These are phyloP conservation scores for Pedetes capensis DNA, from an alignment of 2,113 vertebrate species.

Conservation along the genomic window DNA sequence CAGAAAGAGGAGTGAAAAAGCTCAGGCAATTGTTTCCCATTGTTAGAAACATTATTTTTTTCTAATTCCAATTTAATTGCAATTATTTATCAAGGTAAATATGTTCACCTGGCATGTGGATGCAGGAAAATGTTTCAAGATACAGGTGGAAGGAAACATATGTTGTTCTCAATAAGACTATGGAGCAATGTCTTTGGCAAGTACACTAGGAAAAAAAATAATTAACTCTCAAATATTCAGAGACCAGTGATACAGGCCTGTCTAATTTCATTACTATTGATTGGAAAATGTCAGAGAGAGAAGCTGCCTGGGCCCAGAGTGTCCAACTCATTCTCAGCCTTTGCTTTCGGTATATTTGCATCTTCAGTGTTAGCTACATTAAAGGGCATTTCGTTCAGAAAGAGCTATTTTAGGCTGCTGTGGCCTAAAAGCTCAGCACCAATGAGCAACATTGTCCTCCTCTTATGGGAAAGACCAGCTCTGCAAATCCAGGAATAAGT, in stretches of 20 bases:
- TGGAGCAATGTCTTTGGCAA: constrained; percentile 2
- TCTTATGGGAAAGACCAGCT: background rate
- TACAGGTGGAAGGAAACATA: background rate
- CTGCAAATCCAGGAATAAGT: constrained; percentile 31
- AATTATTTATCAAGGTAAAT: constrained; percentile 43
- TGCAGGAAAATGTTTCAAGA: constrained; percentile 6
- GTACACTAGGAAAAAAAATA: background rate
- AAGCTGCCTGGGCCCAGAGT: background rate
- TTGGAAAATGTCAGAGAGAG: background rate
- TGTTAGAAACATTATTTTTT: background rate
- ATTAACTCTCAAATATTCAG: constrained; percentile 29
- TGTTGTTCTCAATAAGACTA: background rate
- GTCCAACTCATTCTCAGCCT: background rate
- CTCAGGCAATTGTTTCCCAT: background rate
- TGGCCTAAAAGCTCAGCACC: background rate
- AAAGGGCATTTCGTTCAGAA: background rate
- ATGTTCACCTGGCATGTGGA: constrained; percentile 31
- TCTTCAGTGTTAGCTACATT: background rate
- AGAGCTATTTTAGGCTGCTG: background rate
- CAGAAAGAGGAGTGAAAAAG: constrained; percentile 24
- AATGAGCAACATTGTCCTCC: background rate
- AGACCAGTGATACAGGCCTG: background rate
- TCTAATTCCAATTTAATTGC: constrained; percentile 44
- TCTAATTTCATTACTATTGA: background rate
- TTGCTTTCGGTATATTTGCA: constrained; percentile 9